Base-by-base conservation (phyloP, 92 coral and sea anemone species). In the Isaurus tuberculatus region DNA sequence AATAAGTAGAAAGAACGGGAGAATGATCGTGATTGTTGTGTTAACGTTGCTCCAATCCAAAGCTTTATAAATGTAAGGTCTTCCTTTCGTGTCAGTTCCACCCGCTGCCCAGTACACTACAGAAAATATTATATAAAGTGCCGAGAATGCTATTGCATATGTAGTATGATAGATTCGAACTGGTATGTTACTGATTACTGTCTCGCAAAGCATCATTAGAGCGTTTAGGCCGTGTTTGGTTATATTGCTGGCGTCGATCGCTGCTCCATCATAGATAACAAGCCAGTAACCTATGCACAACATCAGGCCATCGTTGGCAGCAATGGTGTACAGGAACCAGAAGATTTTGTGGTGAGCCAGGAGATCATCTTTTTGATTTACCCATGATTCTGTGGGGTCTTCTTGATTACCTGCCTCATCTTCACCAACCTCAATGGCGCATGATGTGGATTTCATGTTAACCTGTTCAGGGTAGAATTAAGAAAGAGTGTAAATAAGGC, bases 61-160 rank as follows among this genome's bases (percentile, higher is more conserved):
- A 10, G 74, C 81, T 31, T 80, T 81, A 65, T 86, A 86, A 19
- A 86, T 72, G 48, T 57, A 86, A 3, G 86, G 70, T 8, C 75
- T 72, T 2, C 90, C 90, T 2, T 25, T 1, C 4, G 5, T 31
- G 51, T 63, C 64, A 8, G 30, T 46, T 20, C 86, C 86, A 40
- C 70, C 83, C 15, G 86, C 90, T 14, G 86, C 90, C 86, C 86
- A 87, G 71, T 80, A 87, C 16, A 87, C 32, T 16, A 72, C 86
- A 9, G 83, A 73, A 53, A 87, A 81, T 4, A 81, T 13, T 23
- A 69, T 28, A 20, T 81, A 87, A 29, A 81, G 61, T 14, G 27
- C 29, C 19, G 83, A 40, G 65, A 80, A 81, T 8, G 27, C 64
- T 37, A 81, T 81, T 14, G 79, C 82, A 31, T 87, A 87, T 15